Conservation (phyloP, 2,797 vertebrate genomes). For the Pyrocephalus nanus region DNA sequence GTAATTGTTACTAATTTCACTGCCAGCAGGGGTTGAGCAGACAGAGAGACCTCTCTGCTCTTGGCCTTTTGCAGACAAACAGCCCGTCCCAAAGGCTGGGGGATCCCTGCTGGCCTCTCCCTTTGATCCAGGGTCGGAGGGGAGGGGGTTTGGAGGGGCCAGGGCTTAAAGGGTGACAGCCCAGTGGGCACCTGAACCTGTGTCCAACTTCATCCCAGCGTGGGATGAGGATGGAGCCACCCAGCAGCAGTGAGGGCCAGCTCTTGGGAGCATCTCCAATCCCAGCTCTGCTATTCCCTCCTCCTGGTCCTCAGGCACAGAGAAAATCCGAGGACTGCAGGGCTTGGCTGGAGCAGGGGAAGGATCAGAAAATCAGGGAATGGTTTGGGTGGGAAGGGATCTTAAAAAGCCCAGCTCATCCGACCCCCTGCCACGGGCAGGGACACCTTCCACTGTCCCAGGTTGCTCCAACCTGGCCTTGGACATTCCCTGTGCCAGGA, state of each 20-base stretch:
- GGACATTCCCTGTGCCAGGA: background rate
- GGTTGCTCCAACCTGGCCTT: background rate
- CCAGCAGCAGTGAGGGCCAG: too few species aligned
- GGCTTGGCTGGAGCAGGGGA: background rate
- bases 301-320: background rate
- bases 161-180: accelerated
- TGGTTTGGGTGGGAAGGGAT: background rate
- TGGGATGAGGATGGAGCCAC: background rate
- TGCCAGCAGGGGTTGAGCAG: background rate
- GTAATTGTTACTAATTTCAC: background rate
- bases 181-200: background rate
- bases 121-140: background rate
- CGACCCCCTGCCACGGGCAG: background rate
- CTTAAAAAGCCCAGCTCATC: background rate
- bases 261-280: accelerated
- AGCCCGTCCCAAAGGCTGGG: background rate
- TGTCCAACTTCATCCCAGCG: accelerated
- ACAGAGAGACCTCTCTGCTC: background rate
- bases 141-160: background rate
- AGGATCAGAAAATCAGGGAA: background rate
- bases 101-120: background rate
- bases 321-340: background rate
- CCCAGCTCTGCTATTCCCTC: background rate
- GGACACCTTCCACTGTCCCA: background rate
- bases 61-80: background rate